phyloP scores from a whole-genome alignment of 1,140 invertebrate genomes.

The Triops cancriformis region DNA sequence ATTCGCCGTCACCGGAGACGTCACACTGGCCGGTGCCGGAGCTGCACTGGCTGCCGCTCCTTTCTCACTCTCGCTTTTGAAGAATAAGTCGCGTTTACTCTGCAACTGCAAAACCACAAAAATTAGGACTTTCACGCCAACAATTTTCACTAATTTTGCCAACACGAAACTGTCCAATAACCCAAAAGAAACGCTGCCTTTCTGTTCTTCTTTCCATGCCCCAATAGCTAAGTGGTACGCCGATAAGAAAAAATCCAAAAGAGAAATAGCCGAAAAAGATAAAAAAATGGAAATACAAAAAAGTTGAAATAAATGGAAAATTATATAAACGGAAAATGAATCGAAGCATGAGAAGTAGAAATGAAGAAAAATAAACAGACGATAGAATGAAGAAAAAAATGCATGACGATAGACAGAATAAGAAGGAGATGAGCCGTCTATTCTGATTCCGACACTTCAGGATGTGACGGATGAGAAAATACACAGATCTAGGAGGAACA shows the following conservation, averaged over 20 bases:
- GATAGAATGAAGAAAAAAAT: no score
- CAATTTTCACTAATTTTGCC: neutral
- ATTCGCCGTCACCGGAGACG: neutral
- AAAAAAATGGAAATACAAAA: conserved; percentile 3
- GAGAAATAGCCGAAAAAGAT: no score
- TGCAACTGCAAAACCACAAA: conserved; percentile 50
- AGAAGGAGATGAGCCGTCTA: no score
- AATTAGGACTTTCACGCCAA: neutral
- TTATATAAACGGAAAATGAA: no score
- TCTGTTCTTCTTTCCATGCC: neutral
- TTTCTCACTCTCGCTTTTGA: conserved; percentile 46
- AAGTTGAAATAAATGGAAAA: no score
- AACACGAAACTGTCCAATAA: neutral
- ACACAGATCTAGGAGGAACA: no score
- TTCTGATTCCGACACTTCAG: no score
- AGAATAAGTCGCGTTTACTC: conserved; percentile 66
- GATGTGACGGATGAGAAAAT: no score
- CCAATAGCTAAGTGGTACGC: neutral
- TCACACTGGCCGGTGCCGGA: neutral
- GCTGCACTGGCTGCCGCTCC: conserved; percentile 7
- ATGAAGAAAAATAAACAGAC: no score
- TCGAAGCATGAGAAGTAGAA: no score
- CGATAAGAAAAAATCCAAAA: neutral
- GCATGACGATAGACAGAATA: no score
- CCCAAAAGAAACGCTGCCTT: neutral